Percentiles rank a stretch among this genome's conserved stretches.
These are phyloP conservation scores for Ceyx cyanopectus DNA, from an alignment of 2,113 vertebrate genomes.

Conservation along the genomic window DNA sequence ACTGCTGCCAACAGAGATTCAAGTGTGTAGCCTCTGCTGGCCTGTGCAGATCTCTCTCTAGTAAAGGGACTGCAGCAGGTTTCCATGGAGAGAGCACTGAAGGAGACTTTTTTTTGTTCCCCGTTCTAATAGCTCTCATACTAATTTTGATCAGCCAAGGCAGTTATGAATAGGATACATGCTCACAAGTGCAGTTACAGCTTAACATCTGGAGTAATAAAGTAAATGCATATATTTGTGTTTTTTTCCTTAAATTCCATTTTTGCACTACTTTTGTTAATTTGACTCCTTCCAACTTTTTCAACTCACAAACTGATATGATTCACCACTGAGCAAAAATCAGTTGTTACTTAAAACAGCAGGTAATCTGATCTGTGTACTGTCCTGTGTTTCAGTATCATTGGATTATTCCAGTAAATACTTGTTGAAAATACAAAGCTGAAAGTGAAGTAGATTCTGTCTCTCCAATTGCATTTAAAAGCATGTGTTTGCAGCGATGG, in stretches of 20 bases:
- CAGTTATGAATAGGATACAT: accelerated
- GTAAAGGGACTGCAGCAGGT: conserved; percentile 10
- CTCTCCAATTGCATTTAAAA: not conserved
- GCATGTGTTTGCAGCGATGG: not conserved
- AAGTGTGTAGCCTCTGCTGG: not conserved
- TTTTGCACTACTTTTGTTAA: not conserved
- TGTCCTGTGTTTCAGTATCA: not conserved
- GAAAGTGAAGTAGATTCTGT: not conserved
- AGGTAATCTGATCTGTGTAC: not conserved
- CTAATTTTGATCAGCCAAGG: not conserved
- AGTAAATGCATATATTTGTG: not conserved
- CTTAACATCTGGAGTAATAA: not conserved
- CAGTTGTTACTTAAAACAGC: not conserved
- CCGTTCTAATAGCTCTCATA: not conserved
- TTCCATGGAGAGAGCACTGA: conserved; percentile 41
- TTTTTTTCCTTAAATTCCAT: not conserved
- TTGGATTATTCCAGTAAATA: not conserved
- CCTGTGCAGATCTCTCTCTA: not conserved
- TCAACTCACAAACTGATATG: not conserved
- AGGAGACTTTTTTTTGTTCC: not conserved
- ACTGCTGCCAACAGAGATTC: not conserved
- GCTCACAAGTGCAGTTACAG: not conserved
- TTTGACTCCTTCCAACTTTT: not conserved
- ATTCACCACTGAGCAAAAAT: not conserved
- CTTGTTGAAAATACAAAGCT: not conserved